Base-by-base conservation (phyloP, 2,888 invertebrate species). In the Sicus ferrugineus region DNA sequence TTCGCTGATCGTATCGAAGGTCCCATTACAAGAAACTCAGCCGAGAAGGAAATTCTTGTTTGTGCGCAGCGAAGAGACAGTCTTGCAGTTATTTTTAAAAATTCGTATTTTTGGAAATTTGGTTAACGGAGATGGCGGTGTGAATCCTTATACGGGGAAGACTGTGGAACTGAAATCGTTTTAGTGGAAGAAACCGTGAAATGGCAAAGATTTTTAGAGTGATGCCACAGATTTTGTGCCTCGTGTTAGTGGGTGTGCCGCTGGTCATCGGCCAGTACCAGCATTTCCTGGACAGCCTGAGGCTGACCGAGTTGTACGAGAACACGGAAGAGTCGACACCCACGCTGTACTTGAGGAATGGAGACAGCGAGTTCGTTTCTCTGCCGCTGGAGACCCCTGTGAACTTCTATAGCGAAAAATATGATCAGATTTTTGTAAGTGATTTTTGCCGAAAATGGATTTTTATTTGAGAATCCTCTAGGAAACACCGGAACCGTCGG, bases 371-470 rank as follows among this genome's bases (percentile, higher is more conserved):
- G 69, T 79, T 73, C 68, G 71, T 78, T 34, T 75, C 77, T 68
- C 77, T 85, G 71, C 78, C 81, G 69, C 75, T 85, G 73, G 80
- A 82, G 58, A 79, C 74, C 38, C 94, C 96, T 1, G 88, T 97
- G 68, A 87, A 89, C 63, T 95, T 95, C 86, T 97, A 91, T 83
- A 93, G 92, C 75, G 90, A 90, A 75, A 86, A 86, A 73, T 95
- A 93, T 84, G 89, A 90, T 68, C 88, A 89, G 42, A 87, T 96
- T 78, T 96, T 89, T 85, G 96, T 97, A 87, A 95, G 96, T 95
- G 11, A 26, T 30, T 19, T 65, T 61, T 21, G 23, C n/a, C n/a
- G 26, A 2, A 34, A 34, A 23, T 59, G 5, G 6, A 14, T 2
- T 26, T 21, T 3, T 30, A 30, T 30, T 6, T 11, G 3, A 26